Percentiles rank a stretch among this genome's conserved stretches.
Evolutionary conservation across 2,797 vertebrate genomes (phyloP).

Genomic region (Ciconia nigra): DNA sequence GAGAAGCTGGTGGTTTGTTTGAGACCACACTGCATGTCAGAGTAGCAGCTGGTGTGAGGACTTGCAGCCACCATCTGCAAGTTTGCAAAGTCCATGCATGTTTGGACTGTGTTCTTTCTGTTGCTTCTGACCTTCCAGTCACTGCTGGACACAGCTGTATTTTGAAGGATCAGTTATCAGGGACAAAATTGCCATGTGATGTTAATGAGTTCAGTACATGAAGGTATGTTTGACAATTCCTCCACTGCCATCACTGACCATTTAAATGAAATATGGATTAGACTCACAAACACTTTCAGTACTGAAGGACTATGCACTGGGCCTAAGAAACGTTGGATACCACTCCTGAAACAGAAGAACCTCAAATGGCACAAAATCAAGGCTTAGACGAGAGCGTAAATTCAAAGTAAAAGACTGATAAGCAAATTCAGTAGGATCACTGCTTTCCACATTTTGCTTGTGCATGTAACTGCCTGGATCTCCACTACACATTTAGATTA

Average conservation of each 20-base stretch:
- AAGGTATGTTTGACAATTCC: neutral
- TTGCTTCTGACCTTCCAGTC: neutral
- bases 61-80: neutral
- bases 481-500: neutral
- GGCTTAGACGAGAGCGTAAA: neutral
- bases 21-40: neutral
- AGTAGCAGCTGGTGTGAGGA: neutral
- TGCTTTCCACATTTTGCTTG: neutral
- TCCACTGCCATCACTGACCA: neutral
- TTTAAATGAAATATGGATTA: neutral
- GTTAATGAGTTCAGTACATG: neutral
- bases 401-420: neutral
- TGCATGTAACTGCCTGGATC: neutral
- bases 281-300: neutral
- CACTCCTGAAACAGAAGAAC: neutral
- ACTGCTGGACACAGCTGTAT: neutral
- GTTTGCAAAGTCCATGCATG: neutral
- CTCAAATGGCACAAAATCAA: neutral
- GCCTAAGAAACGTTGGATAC: neutral
- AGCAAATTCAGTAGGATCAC: neutral
- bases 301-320: neutral
- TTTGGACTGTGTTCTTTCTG: neutral
- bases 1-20: neutral
- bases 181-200: neutral
- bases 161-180: neutral